These are phyloP conservation scores for Phania funesta DNA, from an alignment of 2,888 invertebrate species.

Conservation along the genomic window DNA sequence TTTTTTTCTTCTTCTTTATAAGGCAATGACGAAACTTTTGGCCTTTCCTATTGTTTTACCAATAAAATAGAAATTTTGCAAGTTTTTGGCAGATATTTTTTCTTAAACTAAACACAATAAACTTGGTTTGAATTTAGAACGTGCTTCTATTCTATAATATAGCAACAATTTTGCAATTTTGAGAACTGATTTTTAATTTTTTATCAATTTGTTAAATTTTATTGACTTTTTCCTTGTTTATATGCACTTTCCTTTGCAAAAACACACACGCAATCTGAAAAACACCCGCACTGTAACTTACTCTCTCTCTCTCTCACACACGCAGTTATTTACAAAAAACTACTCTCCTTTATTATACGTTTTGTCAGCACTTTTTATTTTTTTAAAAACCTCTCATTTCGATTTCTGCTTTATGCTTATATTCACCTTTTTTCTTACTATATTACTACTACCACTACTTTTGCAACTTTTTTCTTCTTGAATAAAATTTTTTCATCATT, in stretches of 20 bases:
- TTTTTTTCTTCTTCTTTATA: slow-evolving; percentile 40
- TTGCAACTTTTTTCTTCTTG: slow-evolving; percentile 65
- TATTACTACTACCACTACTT: slow-evolving; percentile 69
- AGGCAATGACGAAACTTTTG: slow-evolving; percentile 77
- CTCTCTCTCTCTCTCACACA: slow-evolving; percentile 16
- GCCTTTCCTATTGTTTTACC: slow-evolving; percentile 68
- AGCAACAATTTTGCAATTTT: too few relatives aligned
- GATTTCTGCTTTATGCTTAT: slow-evolving; percentile 55
- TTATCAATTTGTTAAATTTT: slow-evolving; percentile 38
- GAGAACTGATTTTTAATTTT: slow-evolving; percentile 13
- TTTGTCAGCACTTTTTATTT: slow-evolving; percentile 42
- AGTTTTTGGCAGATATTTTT: slow-evolving; percentile 31
- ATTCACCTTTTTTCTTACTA: slow-evolving; percentile 68
- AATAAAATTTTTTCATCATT: slow-evolving; percentile 64
- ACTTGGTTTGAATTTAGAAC: slow-evolving; percentile 2
- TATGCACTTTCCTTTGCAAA: slow-evolving; percentile 60
- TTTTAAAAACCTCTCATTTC: slow-evolving; percentile 57
- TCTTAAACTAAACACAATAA: slow-evolving; percentile 7
- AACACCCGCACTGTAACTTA: slow-evolving; percentile 63
- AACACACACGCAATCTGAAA: slow-evolving; percentile 29
- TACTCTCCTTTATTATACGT: slow-evolving; percentile 39
- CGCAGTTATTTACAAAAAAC: not conserved
- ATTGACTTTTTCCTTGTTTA: slow-evolving; percentile 64
- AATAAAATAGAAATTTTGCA: slow-evolving; percentile 57
- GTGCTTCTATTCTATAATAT: not conserved